Conservation (phyloP, 1,140 invertebrate genomes). For the Lasaia peninsularis region DNA sequence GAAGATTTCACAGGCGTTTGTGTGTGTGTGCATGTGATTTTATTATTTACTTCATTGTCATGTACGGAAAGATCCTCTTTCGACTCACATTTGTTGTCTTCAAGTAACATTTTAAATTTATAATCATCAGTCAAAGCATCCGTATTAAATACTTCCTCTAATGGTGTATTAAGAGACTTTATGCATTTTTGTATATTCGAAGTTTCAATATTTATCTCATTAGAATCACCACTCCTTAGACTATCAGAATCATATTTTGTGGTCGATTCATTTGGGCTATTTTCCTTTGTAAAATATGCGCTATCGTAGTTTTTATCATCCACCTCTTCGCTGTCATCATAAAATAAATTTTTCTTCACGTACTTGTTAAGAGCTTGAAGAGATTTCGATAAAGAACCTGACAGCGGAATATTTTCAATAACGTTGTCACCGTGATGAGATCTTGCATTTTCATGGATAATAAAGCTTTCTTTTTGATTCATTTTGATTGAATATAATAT, state of each 20-base stretch:
- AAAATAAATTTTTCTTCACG: conserved; percentile 62
- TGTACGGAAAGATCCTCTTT: background rate
- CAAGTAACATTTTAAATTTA: conserved; percentile 49
- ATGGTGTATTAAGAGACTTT: background rate
- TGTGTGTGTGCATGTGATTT: too few relatives aligned
- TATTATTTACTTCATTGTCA: background rate
- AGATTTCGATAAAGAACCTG: conserved; percentile 57
- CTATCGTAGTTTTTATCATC: conserved; percentile 36
- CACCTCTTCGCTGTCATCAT: conserved; percentile 44
- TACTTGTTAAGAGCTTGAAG: conserved; percentile 57
- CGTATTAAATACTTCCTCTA: background rate
- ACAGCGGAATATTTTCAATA: conserved; percentile 48
- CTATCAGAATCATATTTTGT: conserved; percentile 59
- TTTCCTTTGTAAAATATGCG: conserved; percentile 66
- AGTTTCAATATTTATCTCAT: conserved; percentile 27
- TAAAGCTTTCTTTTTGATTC: conserved; percentile 28
- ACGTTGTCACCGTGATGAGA: conserved; percentile 37
- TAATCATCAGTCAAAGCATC: conserved; percentile 56
- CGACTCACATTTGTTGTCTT: conserved; percentile 25
- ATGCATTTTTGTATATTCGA: background rate
- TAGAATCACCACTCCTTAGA: conserved; percentile 37
- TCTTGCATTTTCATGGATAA: conserved; percentile 14
- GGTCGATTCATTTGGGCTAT: conserved; percentile 53
- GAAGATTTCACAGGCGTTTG: background rate
- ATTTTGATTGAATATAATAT: conserved; percentile 40